These are phyloP conservation scores for Ameiurus melas DNA, from an alignment of 2,113 vertebrate genomes.

Conservation along the genomic window DNA sequence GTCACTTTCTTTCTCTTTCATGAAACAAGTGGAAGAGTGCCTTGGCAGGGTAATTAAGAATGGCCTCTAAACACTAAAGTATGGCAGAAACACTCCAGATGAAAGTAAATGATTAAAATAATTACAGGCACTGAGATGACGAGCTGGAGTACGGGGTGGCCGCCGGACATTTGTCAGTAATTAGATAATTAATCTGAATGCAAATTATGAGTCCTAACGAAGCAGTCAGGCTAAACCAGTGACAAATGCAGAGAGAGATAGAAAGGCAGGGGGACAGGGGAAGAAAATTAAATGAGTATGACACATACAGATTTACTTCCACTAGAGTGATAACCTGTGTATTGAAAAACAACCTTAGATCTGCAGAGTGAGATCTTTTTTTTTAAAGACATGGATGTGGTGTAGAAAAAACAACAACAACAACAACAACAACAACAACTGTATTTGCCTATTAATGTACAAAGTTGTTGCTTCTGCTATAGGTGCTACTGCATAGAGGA, in stretches of 20 bases:
- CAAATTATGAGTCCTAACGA: conserved; percentile 99
- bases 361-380: conserved; percentile 16
- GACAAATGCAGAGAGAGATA: conserved; percentile 70
- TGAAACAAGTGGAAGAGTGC: conserved; percentile 71
- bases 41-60: conserved; percentile 93
- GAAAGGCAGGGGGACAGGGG: conserved; percentile 15
- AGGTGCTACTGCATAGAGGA: not conserved
- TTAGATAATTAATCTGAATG: conserved; percentile 99
- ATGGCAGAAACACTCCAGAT: conserved; percentile 98
- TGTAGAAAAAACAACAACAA: conserved; percentile 9
- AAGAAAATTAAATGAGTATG: conserved; percentile 24
- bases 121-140: conserved; percentile 99
- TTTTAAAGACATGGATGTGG: not conserved
- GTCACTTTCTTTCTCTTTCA: conserved; percentile 54
- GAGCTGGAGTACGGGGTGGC: conserved; percentile 96
- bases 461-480: not conserved
- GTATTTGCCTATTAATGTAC: conserved; percentile 8
- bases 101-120: conserved; percentile 99
- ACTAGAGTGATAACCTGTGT: conserved; percentile 20
- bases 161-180: conserved; percentile 99
- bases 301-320: conserved; percentile 40
- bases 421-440: too few relatives aligned
- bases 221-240: conserved; percentile 97
- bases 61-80: conserved; percentile 97
- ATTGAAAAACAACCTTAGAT: conserved; percentile 2